Percentiles rank a stretch among this genome's conserved stretches.
Evolutionary conservation across 23 tunicate genomes (phyloP).

Genomic region (Diplosoma virens): DNA sequence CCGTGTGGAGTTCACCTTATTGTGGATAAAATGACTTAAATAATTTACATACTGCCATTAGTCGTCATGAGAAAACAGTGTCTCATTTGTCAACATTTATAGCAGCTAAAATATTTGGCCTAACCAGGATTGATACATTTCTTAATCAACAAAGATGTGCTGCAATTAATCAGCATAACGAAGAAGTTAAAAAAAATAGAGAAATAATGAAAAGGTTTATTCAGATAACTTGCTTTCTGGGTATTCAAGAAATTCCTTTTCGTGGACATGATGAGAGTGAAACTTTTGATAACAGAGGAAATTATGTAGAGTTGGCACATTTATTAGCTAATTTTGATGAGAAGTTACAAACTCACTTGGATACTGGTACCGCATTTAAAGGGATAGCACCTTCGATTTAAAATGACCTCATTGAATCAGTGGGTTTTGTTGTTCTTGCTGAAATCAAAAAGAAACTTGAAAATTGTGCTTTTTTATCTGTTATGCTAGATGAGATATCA

Average conservation of each 20-base stretch:
- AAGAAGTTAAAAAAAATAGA: constrained; percentile 18
- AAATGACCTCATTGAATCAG: constrained; percentile 12
- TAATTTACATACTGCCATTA: constrained; percentile 12
- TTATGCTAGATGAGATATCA: constrained; percentile 7
- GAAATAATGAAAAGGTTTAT: constrained; percentile 16
- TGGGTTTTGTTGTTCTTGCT: not conserved
- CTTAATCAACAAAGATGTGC: constrained; percentile 3
- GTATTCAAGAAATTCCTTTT: constrained; percentile 21
- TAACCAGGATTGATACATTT: not conserved
- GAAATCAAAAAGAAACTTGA: constrained; percentile 10
- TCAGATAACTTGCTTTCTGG: constrained; percentile 16
- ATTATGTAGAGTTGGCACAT: constrained; percentile 12
- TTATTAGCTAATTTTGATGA: constrained; percentile 4
- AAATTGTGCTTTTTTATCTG: not conserved
- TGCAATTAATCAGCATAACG: constrained; percentile 3
- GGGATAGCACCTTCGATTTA: constrained; percentile 2
- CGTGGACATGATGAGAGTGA: constrained; percentile 12
- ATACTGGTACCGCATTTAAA: not conserved
- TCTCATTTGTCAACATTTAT: constrained; percentile 7
- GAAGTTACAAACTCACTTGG: not conserved
- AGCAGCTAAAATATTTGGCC: not conserved
- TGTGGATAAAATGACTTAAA: constrained; percentile 7
- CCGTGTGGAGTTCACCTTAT: not conserved
- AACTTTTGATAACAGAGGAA: constrained; percentile 12
- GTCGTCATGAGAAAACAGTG: not conserved